Evolutionary conservation across 2,888 invertebrate species (phyloP).

Genomic region (Drosophila diplacantha): DNA sequence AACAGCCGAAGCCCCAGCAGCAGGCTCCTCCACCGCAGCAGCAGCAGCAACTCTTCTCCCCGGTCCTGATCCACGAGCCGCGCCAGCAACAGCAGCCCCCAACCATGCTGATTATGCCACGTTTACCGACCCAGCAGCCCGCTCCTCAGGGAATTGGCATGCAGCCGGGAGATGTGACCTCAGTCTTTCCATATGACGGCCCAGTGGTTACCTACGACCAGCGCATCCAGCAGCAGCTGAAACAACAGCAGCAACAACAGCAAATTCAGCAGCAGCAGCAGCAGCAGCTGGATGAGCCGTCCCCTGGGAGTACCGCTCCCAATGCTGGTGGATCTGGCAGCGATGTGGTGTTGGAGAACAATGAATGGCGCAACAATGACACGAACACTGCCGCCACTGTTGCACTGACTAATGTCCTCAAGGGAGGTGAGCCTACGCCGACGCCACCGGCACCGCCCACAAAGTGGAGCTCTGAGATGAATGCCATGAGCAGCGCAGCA

Average conservation of each 20-base stretch:
- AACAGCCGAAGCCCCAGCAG: constrained; percentile 55
- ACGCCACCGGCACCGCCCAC: constrained; percentile 55
- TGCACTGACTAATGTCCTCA: constrained; percentile 62
- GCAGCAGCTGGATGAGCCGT: constrained; percentile 39
- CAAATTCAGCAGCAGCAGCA: constrained; percentile 49
- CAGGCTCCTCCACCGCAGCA: constrained; percentile 41
- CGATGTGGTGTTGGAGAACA: constrained; percentile 43
- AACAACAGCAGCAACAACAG: constrained; percentile 48
- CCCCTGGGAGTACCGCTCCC: constrained; percentile 37
- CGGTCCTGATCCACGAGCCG: constrained; percentile 59
- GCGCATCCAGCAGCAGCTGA: constrained; percentile 69
- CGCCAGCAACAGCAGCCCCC: constrained; percentile 58
- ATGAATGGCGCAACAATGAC: constrained; percentile 63
- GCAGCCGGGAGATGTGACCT: constrained; percentile 62
- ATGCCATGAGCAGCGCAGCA: constrained; percentile 59
- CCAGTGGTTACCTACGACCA: constrained; percentile 67
- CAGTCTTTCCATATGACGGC: constrained; percentile 65
- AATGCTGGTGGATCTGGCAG: constrained; percentile 23
- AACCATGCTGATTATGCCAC: constrained; percentile 70
- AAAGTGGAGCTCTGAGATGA: constrained; percentile 76
- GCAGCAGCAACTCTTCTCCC: constrained; percentile 68
- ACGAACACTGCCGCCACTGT: constrained; percentile 61
- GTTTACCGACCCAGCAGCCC: constrained; percentile 54
- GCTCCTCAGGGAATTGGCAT: constrained; percentile 61
- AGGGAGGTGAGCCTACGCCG: constrained; percentile 48